These are phyloP conservation scores for Aplodontia rufa DNA, from an alignment of 2,113 vertebrate genomes.

Conservation along the genomic window DNA sequence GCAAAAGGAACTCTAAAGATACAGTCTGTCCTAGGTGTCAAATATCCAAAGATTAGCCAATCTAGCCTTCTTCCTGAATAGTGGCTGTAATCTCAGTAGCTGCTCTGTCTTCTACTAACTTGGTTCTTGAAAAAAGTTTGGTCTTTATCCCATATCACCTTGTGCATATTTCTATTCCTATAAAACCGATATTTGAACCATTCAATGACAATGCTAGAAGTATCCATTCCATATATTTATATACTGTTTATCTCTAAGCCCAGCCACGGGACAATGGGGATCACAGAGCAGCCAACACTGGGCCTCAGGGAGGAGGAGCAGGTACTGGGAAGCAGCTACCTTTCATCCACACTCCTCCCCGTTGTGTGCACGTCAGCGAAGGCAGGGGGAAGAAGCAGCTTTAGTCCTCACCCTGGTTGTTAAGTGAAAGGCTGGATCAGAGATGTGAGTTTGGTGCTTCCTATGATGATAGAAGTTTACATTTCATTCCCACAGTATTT, in stretches of 20 bases:
- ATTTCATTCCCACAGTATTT: conserved; percentile 60
- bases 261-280: neutral
- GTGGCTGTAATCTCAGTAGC: neutral
- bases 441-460: conserved; percentile 57
- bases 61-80: neutral
- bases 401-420: conserved; percentile 43
- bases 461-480: conserved; percentile 49
- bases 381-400: conserved; percentile 3
- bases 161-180: neutral
- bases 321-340: neutral
- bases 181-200: neutral
- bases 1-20: neutral
- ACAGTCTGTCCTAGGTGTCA: neutral
- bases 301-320: neutral
- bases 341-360: neutral
- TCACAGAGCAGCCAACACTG: neutral
- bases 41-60: neutral
- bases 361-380: neutral
- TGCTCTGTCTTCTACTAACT: neutral
- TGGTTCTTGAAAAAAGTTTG: neutral
- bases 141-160: neutral
- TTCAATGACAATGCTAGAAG: neutral
- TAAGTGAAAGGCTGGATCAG: neutral
- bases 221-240: no score
- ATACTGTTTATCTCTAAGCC: no score